Evolutionary conservation across 1,140 invertebrate genomes (phyloP).

Genomic region (Drosophila insularis): DNA sequence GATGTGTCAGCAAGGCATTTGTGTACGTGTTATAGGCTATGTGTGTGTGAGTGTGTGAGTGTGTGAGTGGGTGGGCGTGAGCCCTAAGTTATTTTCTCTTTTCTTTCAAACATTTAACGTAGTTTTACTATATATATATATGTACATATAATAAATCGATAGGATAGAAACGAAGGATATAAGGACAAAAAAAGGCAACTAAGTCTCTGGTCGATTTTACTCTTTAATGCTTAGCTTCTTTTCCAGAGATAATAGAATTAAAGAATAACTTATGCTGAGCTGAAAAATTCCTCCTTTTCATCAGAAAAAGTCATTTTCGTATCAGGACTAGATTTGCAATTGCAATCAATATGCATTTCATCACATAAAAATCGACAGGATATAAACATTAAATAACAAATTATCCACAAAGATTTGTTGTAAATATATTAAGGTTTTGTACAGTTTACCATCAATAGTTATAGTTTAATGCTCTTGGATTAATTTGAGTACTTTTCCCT

Average conservation of each 20-base stretch:
- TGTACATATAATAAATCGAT: slow-evolving; percentile 70
- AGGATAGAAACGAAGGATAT: slow-evolving; percentile 26
- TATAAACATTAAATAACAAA: too few species aligned
- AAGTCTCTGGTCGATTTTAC: slow-evolving; percentile 12
- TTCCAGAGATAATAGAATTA: neutral
- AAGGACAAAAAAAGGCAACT: slow-evolving; percentile 13
- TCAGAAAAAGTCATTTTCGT: neutral
- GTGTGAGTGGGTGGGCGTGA: slow-evolving; percentile 40
- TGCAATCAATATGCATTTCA: neutral
- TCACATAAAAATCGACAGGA: too few species aligned
- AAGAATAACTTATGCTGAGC: slow-evolving; percentile 1
- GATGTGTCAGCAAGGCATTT: slow-evolving; percentile 62
- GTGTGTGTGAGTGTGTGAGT: slow-evolving; percentile 24
- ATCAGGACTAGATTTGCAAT: neutral
- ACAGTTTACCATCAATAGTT: too few species aligned
- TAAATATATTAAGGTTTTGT: too few species aligned
- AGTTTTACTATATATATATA: slow-evolving; percentile 35
- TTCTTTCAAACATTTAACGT: slow-evolving; percentile 53
- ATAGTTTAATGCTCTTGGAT: too few species aligned
- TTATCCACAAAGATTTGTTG: too few species aligned
- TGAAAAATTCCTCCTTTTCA: neutral
- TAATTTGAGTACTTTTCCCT: too few species aligned
- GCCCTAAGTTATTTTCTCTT: slow-evolving; percentile 30
- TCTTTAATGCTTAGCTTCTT: slow-evolving; percentile 12
- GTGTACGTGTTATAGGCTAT: slow-evolving; percentile 5